A percentile compares a stretch with the other conserved stretches of the same genome.
These are phyloP conservation scores for Dinoponera quadriceps DNA, from an alignment of 1,140 invertebrate genomes.

Conservation along the genomic window DNA sequence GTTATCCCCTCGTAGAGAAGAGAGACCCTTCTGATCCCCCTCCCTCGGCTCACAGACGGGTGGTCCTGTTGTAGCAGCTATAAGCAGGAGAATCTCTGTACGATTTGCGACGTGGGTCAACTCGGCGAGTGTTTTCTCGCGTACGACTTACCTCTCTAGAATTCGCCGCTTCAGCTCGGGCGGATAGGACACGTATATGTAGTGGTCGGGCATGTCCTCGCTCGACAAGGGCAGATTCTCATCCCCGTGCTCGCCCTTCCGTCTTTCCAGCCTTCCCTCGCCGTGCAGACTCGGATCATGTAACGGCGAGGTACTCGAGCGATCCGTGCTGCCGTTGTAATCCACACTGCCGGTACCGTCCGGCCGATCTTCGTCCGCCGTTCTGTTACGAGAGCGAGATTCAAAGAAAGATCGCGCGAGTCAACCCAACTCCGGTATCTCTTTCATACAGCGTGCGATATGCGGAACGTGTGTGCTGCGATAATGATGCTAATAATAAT, in stretches of 20 bases:
- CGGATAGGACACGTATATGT: conserved; percentile 94
- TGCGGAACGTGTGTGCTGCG: too few species aligned
- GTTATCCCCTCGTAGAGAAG: not conserved
- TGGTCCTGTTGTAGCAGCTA: conserved; percentile 91
- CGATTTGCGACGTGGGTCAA: conserved; percentile 50
- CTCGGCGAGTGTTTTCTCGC: not conserved
- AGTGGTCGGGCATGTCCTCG: conserved; percentile 88
- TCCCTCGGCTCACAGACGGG: conserved; percentile 86
- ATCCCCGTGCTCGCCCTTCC: conserved; percentile 82
- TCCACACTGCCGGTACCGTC: conserved; percentile 82
- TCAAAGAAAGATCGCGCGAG: not conserved
- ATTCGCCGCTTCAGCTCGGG: conserved; percentile 92
- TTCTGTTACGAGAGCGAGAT: conserved; percentile 66
- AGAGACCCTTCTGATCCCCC: not conserved
- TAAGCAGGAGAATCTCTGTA: conserved; percentile 82
- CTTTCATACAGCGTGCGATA: not conserved
- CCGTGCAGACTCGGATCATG: conserved; percentile 83
- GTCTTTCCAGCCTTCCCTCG: conserved; percentile 85
- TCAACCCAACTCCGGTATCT: too few species aligned
- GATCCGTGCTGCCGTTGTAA: conserved; percentile 73
- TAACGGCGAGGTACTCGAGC: conserved; percentile 79
- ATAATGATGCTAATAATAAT: conserved; percentile 1
- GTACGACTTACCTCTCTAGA: conserved; percentile 89
- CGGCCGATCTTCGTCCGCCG: conserved; percentile 77
- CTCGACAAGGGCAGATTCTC: conserved; percentile 74